phyloP scores from a whole-genome alignment of 2,888 invertebrate genomes.

The Prosopocoilus inquinatus region DNA sequence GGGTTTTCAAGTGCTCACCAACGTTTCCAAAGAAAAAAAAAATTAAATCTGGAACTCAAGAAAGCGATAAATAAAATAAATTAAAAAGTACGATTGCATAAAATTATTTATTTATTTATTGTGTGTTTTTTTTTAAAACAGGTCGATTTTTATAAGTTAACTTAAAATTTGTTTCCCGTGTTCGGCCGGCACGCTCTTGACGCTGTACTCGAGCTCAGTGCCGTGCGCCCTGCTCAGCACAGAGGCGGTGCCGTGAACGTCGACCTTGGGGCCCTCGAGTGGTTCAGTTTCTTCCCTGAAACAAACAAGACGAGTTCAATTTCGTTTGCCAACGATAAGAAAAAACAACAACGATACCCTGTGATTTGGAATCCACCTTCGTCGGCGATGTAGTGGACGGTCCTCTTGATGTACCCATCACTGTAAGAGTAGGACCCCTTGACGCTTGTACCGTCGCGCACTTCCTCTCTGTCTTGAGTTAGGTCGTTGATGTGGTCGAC shows the following conservation, averaged over 20 bases:
- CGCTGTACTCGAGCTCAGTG: slow-evolving; percentile 45
- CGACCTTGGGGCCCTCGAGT: slow-evolving; percentile 50
- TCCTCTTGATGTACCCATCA: slow-evolving; percentile 58
- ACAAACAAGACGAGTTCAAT: not conserved
- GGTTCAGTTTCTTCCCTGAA: slow-evolving; percentile 49
- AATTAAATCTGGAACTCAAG: too few species aligned
- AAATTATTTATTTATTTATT: too few species aligned
- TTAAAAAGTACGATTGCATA: too few species aligned
- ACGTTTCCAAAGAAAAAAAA: too few species aligned
- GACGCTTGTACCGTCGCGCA: slow-evolving; percentile 50
- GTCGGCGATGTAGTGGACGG: slow-evolving; percentile 60
- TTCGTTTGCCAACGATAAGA: too few species aligned
- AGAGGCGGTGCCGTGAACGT: slow-evolving; percentile 50
- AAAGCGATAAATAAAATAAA: too few species aligned
- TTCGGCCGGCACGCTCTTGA: slow-evolving; percentile 39
- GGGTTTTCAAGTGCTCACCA: too few species aligned
- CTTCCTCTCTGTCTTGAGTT: slow-evolving; percentile 48
- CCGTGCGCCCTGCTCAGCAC: slow-evolving; percentile 49
- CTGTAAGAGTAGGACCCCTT: slow-evolving; percentile 59
- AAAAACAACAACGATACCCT: slow-evolving; percentile 52
- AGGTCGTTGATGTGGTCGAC: slow-evolving; percentile 54
- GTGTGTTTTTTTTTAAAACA: too few species aligned
- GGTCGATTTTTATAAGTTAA: too few species aligned
- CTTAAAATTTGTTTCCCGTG: not conserved
- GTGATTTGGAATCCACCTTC: slow-evolving; percentile 61